Evolutionary conservation across 1,140 invertebrate species (phyloP), one percentile per base, ranked within the genome.

Genomic region (Drosophila navojoa): DNA sequence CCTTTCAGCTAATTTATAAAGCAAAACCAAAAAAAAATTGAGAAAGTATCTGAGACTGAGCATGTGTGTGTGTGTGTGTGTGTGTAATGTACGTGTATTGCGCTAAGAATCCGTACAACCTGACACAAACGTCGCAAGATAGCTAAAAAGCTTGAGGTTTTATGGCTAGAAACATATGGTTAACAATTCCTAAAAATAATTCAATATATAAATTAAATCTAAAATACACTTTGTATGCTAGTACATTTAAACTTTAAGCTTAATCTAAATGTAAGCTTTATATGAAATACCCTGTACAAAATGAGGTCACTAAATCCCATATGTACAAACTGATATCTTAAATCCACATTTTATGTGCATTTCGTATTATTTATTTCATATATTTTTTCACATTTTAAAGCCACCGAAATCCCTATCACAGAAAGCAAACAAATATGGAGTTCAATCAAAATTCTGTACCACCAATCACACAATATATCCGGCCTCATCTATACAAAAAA

Each of bases 1-100:
- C 84, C 84, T 87, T 87, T 77, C 76, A 73, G 71, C 73, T 79
- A 87, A 87, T 89, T 87, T 89, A 89, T 67, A 74, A 55, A 64
- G 42, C 16, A 50, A 53, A 66, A 45, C 42, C 63, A 10, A 53
- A 62, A 61, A 50, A 11, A 72, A 29, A 45, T 19, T 38, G 25
- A 19, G 15, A 29, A 54, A 52, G 25, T 52, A 32, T 38, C 16
- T 61, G 47, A 32, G 19, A n/a, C n/a, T n/a, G n/a, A n/a, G 3
- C 42, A 5, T 32, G 15, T 50, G 32, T 40, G 7, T 32, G 35
- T 16, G 27, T 53, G 49, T 19, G 38, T 32, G 40, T 45, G 27
- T 45, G 49, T 61, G 19, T 22, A 22, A 0, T 22, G 19, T 35
- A 38, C 38, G 42, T 67, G 45, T 59, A 15, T 59, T 27, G 16